Percentiles rank a stretch among this genome's conserved stretches.
These are phyloP conservation scores for Eupsilia transversa DNA, from an alignment of 2,888 invertebrate genomes.

Conservation along the genomic window DNA sequence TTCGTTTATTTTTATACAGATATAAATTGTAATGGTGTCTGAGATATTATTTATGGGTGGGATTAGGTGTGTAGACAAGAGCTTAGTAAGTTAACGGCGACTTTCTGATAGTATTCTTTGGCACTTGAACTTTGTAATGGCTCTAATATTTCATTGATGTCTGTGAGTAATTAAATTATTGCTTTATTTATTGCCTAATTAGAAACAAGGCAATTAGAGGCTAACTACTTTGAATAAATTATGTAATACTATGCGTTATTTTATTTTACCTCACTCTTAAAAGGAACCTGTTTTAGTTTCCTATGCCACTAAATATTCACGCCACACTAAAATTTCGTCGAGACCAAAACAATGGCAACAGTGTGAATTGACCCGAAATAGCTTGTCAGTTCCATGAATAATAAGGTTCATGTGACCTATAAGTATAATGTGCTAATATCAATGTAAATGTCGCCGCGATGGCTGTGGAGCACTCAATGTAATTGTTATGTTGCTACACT, in stretches of 20 bases:
- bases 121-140: conserved; percentile 31
- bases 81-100: conserved; percentile 28
- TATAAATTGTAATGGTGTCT: conserved; percentile 36
- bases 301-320: conserved; percentile 4
- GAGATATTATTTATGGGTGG: conserved; percentile 46
- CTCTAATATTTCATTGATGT: conserved; percentile 52
- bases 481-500: conserved; percentile 54
- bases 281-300: conserved; percentile 22
- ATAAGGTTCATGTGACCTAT: conserved; percentile 49
- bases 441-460: conserved; percentile 54
- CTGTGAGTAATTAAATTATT: conserved; percentile 47
- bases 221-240: conserved; percentile 36
- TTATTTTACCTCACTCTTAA: conserved; percentile 15
- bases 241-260: not conserved
- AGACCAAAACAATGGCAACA: conserved; percentile 30
- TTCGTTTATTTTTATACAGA: conserved; percentile 44
- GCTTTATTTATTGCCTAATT: conserved; percentile 45
- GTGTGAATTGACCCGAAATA: conserved; percentile 49
- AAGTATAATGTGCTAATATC: conserved; percentile 52
- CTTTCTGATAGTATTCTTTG: conserved; percentile 23
- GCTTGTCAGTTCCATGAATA: conserved; percentile 52
- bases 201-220: conserved; percentile 17
- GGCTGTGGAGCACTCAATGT: conserved; percentile 50
- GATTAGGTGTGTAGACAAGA: conserved; percentile 40
- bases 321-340: conserved; percentile 12